Conservation (phyloP, 2,113 vertebrate genomes). For the Aegithalos caudatus region DNA sequence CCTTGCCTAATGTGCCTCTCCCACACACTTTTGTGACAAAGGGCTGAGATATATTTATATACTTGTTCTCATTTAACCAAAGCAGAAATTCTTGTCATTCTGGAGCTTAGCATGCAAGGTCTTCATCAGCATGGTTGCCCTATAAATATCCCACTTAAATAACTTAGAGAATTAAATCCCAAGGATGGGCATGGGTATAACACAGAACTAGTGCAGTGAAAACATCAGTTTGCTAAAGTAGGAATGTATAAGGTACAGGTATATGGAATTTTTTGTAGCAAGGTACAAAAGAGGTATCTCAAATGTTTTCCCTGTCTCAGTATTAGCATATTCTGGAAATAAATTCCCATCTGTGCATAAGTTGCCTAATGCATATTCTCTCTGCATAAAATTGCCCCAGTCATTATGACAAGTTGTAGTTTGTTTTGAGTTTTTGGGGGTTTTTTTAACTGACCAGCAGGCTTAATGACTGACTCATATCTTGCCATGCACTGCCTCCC, state of each 20-base stretch:
- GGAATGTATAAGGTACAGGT: background rate
- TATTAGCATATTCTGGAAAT: background rate
- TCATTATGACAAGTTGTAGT: background rate
- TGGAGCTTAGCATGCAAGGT: background rate
- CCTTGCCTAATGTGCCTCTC: conserved; percentile 23
- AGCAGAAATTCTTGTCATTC: background rate
- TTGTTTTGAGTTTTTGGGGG: background rate
- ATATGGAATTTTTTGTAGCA: background rate
- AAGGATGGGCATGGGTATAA: background rate
- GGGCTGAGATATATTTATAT: background rate
- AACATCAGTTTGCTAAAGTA: background rate
- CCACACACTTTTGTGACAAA: conserved; percentile 34
- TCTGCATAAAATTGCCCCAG: background rate
- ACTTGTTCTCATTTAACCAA: conserved; percentile 7
- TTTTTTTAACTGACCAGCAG: conserved; percentile 1
- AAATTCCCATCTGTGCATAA: background rate
- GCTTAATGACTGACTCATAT: conserved; percentile 12
- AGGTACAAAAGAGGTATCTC: background rate
- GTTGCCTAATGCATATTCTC: background rate
- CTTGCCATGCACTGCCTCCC: background rate
- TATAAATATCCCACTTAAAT: background rate
- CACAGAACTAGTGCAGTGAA: background rate
- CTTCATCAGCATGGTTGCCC: background rate
- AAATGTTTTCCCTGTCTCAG: background rate
- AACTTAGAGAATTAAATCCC: background rate